Conservation (phyloP, 1,140 invertebrate genomes). For the Drosophila ficusphila region DNA sequence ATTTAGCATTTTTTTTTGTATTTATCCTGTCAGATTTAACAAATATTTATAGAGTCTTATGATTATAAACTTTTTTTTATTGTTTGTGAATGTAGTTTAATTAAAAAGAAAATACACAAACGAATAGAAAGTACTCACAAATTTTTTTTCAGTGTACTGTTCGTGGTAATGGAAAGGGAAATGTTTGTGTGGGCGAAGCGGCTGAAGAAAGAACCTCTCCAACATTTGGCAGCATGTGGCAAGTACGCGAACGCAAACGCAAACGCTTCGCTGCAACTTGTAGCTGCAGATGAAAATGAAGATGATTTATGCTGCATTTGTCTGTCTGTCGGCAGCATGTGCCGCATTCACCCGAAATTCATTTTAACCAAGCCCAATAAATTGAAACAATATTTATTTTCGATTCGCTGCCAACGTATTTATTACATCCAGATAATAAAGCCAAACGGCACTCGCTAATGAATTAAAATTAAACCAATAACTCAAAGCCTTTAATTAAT, state of each 20-base stretch:
- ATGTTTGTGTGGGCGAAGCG: slow-evolving; percentile 21
- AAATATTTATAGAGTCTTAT: too few species aligned
- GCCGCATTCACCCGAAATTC: slow-evolving; percentile 16
- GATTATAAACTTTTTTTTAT: too few species aligned
- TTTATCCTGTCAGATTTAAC: too few species aligned
- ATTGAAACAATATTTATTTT: slow-evolving; percentile 73
- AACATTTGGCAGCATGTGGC: slow-evolving; percentile 78
- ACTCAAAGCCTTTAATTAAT: background rate
- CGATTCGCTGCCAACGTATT: slow-evolving; percentile 68
- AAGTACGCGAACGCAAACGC: slow-evolving; percentile 62
- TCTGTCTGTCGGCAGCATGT: slow-evolving; percentile 61
- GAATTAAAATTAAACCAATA: slow-evolving; percentile 6
- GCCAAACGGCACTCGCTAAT: slow-evolving; percentile 11
- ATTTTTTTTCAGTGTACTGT: background rate
- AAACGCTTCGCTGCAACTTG: slow-evolving; percentile 68
- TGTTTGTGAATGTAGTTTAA: too few species aligned
- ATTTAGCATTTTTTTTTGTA: background rate
- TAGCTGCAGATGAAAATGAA: slow-evolving; percentile 63
- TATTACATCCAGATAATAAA: slow-evolving; percentile 53
- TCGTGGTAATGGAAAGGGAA: slow-evolving; percentile 8
- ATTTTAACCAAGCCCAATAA: slow-evolving; percentile 59
- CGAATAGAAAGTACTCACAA: background rate
- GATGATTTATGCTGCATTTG: slow-evolving; percentile 54
- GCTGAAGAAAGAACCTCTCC: slow-evolving; percentile 39
- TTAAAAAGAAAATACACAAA: too few species aligned